phyloP scores from a whole-genome alignment of 2,113 vertebrate species.

The Leucosticte australis region DNA sequence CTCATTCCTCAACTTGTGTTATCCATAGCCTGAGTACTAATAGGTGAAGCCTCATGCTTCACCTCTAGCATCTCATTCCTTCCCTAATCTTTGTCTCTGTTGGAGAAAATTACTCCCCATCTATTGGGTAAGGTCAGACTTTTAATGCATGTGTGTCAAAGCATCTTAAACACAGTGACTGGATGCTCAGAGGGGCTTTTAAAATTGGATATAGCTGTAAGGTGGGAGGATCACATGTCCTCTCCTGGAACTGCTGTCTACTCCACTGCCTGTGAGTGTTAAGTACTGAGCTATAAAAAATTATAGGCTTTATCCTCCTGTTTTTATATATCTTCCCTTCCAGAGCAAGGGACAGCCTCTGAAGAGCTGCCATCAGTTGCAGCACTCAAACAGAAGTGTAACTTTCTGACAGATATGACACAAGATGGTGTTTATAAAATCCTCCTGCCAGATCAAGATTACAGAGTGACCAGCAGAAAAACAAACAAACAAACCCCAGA shows the following conservation, averaged over 20 bases:
- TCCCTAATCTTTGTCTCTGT: not conserved
- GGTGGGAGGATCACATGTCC: not conserved
- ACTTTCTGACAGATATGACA: not conserved
- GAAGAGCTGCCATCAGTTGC: not conserved
- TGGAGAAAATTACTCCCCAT: not conserved
- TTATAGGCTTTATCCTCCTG: not conserved
- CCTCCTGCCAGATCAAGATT: not conserved
- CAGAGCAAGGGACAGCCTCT: not conserved
- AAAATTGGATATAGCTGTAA: not conserved
- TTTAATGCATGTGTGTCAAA: not conserved
- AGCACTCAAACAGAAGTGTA: not conserved
- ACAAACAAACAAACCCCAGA: not conserved
- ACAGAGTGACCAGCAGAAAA: not conserved
- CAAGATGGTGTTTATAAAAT: not conserved
- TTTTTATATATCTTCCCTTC: not conserved
- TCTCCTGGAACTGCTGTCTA: not conserved
- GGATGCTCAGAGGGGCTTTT: not conserved
- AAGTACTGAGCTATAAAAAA: slow-evolving; percentile 29
- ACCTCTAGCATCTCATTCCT: not conserved
- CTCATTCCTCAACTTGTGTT: not conserved
- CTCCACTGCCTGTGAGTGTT: not conserved
- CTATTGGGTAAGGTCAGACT: not conserved
- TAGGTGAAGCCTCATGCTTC: not conserved
- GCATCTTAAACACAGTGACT: not conserved
- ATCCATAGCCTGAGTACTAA: not conserved